Base-by-base conservation (phyloP, 2,888 invertebrate genomes). In the Penaeus monodon region DNA sequence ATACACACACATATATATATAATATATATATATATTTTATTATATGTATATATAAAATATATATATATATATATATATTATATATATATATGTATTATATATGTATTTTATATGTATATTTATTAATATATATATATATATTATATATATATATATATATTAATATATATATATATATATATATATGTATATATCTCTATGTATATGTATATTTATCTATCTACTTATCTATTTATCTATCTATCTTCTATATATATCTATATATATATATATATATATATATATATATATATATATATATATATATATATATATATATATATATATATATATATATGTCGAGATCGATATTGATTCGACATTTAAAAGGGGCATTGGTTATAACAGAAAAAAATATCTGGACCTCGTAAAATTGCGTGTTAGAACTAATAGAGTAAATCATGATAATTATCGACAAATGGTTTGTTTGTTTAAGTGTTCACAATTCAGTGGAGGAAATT, bases 61-160 rank as follows among this genome's bases (percentile, higher is more conserved):
- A 73, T 73, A 73, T 27, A 73, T 73, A 73, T 27, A 73, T 73
- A 73, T 27, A 73, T 73, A 73, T 33, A 33, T 33, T n/a, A 33
- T 33, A 33, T 33, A 33, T 33, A 33, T 4, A 73, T 73, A 73
- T 33, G 2, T 27, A 66, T 2, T n/a, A 66, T 66, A 3, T 49
- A 78, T 78, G 14, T 49, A 79, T 63, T n/a, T n/a, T n/a, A 79
- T 57, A 79, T 63, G 38, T 80, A 65, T n/a, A 80, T 33, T n/a
- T n/a, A n/a, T n/a, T n/a, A 65, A 80, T 80, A 80, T 80, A 70
- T 81, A 81, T 70, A 81, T 68, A 81, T 70, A 81, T 68, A 70
- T 73, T 80, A 64, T 29, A 20, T 64, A 66, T 68, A 29, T 38
- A 38, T 1, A 38, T 38, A 38, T 1, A 38, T 3, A 38, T 38